Evolutionary conservation across 2,113 vertebrate genomes (phyloP).

Genomic region (Mus musculus): GRCm39 chr13:88967001-88967500

Average conservation of each 20-base stretch:
- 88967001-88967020: slow-evolving; percentile 34
- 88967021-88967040: slow-evolving; percentile 11
- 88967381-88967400: neutral
- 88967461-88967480: neutral
- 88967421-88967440: neutral
- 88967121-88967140: slow-evolving; percentile 29
- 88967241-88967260: neutral
- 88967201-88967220: neutral
- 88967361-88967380: neutral
- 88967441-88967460: neutral
- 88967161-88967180: slow-evolving; percentile 19
- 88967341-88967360: neutral
- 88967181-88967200: neutral
- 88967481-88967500: slow-evolving; percentile 9
- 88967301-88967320: slow-evolving; percentile 10
- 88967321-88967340: neutral
- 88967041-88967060: neutral
- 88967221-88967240: neutral
- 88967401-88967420: neutral
- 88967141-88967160: slow-evolving; percentile 44
- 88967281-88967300: neutral
- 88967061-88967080: slow-evolving; percentile 59
- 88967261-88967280: neutral
- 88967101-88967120: slow-evolving; percentile 30
- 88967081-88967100: neutral